Evolutionary conservation across 2,113 vertebrate genomes (phyloP).

Genomic region (Sceloporus undulatus): DNA sequence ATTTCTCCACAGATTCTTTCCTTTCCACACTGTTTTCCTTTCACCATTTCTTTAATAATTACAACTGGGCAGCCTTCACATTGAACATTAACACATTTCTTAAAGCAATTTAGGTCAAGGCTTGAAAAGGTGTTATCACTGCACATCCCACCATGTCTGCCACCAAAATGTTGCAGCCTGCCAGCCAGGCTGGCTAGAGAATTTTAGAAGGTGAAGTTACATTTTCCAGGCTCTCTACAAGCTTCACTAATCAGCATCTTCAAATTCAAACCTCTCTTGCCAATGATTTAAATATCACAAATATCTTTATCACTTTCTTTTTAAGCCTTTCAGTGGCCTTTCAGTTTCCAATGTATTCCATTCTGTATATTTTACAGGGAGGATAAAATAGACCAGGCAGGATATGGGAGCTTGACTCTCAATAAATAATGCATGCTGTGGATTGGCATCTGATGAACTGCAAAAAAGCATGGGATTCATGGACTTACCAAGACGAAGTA

Average conservation of each 20-base stretch:
- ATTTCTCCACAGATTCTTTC: background rate
- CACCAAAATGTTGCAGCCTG: too few relatives aligned
- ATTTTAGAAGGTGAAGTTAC: too few relatives aligned
- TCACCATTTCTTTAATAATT: background rate
- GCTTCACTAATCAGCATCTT: too few relatives aligned
- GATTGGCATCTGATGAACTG: background rate
- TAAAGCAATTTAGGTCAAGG: background rate
- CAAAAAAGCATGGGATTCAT: background rate
- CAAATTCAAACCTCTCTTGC: background rate
- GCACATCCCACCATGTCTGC: background rate
- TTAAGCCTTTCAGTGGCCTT: too few relatives aligned
- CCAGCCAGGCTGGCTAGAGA: too few relatives aligned
- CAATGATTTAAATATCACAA: background rate
- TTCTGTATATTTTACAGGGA: background rate
- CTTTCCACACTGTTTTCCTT: background rate
- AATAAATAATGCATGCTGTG: too few relatives aligned
- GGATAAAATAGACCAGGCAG: too few relatives aligned
- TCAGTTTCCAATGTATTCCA: background rate
- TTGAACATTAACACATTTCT: too few relatives aligned
- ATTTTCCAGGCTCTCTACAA: too few relatives aligned
- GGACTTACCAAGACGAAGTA: fast-evolving
- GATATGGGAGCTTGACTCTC: background rate
- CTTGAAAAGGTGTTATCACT: background rate
- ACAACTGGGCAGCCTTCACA: background rate
- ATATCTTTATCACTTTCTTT: background rate